phyloP scores from a whole-genome alignment of 2,113 vertebrate genomes.

The Indicator indicator region DNA sequence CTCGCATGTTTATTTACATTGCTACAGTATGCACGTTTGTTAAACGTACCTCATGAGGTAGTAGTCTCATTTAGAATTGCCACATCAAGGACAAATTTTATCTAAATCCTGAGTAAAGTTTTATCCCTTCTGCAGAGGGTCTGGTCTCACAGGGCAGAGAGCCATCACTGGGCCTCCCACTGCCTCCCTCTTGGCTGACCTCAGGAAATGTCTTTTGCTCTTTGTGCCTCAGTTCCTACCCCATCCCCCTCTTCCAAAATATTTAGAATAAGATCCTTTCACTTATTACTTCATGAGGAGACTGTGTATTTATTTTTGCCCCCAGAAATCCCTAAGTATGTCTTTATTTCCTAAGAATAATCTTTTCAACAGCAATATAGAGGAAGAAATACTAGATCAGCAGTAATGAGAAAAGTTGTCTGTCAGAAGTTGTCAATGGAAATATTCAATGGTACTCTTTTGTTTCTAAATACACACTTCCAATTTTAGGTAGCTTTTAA shows the following conservation, averaged over 20 bases:
- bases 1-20: background rate
- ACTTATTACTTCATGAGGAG: conserved; percentile 17
- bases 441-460: background rate
- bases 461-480: background rate
- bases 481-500: background rate
- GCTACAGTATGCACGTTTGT: background rate
- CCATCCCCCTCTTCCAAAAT: conserved; percentile 10
- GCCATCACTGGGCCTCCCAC: background rate
- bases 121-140: background rate
- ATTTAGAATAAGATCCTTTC: conserved; percentile 41
- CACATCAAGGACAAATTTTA: background rate
- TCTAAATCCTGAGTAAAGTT: background rate
- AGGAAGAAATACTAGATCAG: background rate
- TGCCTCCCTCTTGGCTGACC: background rate
- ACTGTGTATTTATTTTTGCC: conserved; percentile 38
- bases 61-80: background rate
- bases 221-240: background rate
- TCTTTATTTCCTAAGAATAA: conserved; percentile 25
- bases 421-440: background rate
- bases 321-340: conserved; percentile 19
- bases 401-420: background rate
- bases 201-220: background rate
- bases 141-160: background rate
- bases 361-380: background rate
- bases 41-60: background rate